Conservation (phyloP, 2,888 invertebrate species). For the Drosophila lacicola region DNA sequence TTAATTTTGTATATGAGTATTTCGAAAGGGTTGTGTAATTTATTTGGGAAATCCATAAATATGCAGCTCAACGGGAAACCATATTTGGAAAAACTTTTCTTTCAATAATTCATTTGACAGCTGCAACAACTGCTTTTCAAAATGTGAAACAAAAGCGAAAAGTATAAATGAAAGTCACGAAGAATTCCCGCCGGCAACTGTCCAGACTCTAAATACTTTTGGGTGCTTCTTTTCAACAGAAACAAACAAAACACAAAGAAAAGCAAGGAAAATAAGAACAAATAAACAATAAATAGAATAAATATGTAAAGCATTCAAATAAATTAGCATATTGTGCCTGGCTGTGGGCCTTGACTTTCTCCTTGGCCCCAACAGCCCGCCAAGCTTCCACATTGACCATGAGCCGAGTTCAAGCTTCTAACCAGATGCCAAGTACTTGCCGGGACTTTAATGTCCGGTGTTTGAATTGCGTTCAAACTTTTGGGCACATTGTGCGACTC, state of each 20-base stretch:
- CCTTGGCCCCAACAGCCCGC: neutral
- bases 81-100: conserved; percentile 26
- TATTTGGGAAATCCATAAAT: conserved; percentile 4
- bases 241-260: conserved; percentile 29
- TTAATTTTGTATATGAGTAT: too few relatives aligned
- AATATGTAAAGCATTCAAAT: conserved; percentile 68
- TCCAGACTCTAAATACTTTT: conserved; percentile 69
- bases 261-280: conserved; percentile 32
- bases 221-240: conserved; percentile 44
- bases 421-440: conserved; percentile 68
- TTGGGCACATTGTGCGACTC: conserved; percentile 53
- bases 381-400: neutral
- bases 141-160: conserved; percentile 26
- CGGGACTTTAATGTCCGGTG: conserved; percentile 68
- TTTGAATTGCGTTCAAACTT: conserved; percentile 58
- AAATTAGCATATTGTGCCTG: conserved; percentile 73
- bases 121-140: conserved; percentile 25
- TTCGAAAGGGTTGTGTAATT: conserved; percentile 8
- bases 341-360: neutral
- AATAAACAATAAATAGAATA: conserved; percentile 76
- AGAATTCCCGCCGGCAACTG: conserved; percentile 33
- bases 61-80: conserved; percentile 14
- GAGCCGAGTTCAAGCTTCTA: conserved; percentile 28
- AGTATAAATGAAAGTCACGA: conserved; percentile 75
- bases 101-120: conserved; percentile 45